A percentile compares a stretch with the other conserved stretches of the same genome.
Conservation (phyloP, 2,113 vertebrate species). For the Anarhynchus alexandrinus region DNA sequence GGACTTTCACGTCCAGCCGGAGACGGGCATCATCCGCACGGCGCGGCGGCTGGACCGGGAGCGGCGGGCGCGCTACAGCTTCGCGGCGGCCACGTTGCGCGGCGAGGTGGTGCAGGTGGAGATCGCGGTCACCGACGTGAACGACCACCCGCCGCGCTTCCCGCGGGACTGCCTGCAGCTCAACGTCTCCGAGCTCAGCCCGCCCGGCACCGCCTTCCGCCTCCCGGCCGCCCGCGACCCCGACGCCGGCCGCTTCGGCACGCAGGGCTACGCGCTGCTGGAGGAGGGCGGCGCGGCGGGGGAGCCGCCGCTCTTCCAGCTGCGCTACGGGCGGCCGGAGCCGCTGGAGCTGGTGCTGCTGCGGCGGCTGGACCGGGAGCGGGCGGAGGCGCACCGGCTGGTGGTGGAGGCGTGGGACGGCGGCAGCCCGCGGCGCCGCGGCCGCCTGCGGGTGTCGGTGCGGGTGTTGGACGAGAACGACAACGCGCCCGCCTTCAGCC, state of each 20-base stretch:
- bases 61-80: slow-evolving; percentile 81
- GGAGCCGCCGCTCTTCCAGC: slow-evolving; percentile 35
- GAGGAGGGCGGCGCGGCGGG: not conserved
- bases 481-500: slow-evolving; percentile 85
- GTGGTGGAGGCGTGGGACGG: slow-evolving; percentile 88
- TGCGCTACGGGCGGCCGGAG: slow-evolving; percentile 60
- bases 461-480: slow-evolving; percentile 89
- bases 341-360: slow-evolving; percentile 80
- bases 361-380: slow-evolving; percentile 81
- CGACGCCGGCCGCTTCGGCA: slow-evolving; percentile 81
- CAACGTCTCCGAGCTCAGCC: slow-evolving; percentile 84
- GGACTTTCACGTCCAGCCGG: slow-evolving; percentile 86
- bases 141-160: slow-evolving; percentile 86
- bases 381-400: slow-evolving; percentile 72
- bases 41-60: slow-evolving; percentile 86
- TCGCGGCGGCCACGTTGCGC: slow-evolving; percentile 85
- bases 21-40: slow-evolving; percentile 88
- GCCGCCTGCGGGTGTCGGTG: slow-evolving; percentile 76
- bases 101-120: slow-evolving; percentile 86
- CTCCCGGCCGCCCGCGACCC: slow-evolving; percentile 82
- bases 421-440: slow-evolving; percentile 79
- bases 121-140: slow-evolving; percentile 84
- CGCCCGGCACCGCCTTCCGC: slow-evolving; percentile 79
- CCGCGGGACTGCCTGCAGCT: slow-evolving; percentile 69
- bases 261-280: slow-evolving; percentile 81